Base-by-base conservation (phyloP, 2,113 vertebrate genomes). In the Peromyscus leucopus region DNA sequence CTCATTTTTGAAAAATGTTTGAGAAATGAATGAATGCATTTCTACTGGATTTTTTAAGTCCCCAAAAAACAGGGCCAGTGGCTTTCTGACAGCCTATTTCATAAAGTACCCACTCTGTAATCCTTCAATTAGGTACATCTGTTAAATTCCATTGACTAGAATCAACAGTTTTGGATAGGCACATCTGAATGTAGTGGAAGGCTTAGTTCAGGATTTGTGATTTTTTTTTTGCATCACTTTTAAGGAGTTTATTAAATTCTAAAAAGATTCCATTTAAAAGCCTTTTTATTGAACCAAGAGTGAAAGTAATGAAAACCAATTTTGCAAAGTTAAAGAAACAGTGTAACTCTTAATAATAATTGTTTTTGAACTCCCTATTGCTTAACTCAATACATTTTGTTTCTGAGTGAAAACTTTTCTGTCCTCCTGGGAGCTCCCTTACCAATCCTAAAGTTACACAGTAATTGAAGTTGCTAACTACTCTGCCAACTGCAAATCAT, bases 231-330 rank as follows among this genome's bases (percentile, higher is more conserved):
- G 84, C 91, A 89, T 95, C 79, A 80, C 95, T 98, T 97, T 97
- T 86, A 96, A 97, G 87, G 74, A 96, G 92, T 84, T 97, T 96
- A 98, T 97, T 97, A 95, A 96, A 93, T 94, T 95, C 96, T 95
- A 79, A 95, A 97, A 96, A 75, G 84, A 96, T 57, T 90, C 90
- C 89, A 72, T 96, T 96, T 96, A 96, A 96, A 97, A 94, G 69
- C 36, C 42, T 91, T 97, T 96, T 96, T 97, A 95, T 93, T 96
- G 96, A 98, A 96, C 90, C 84, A 94, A 84, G 79, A 97, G 83
- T 9, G 7, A 93, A 97, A 92, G 95, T 97, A 97, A 97, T 97
- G 92, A 98, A 96, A 97, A 88, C 87, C 87, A 97, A 97, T 98
- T 97, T 96, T 93, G 67, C 65, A 79, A 95, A 97, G 95, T 96